A percentile compares a stretch with the other conserved stretches of the same genome.
Evolutionary conservation across 1,140 invertebrate genomes (phyloP).

Genomic region (Hyles euphorbiae): DNA sequence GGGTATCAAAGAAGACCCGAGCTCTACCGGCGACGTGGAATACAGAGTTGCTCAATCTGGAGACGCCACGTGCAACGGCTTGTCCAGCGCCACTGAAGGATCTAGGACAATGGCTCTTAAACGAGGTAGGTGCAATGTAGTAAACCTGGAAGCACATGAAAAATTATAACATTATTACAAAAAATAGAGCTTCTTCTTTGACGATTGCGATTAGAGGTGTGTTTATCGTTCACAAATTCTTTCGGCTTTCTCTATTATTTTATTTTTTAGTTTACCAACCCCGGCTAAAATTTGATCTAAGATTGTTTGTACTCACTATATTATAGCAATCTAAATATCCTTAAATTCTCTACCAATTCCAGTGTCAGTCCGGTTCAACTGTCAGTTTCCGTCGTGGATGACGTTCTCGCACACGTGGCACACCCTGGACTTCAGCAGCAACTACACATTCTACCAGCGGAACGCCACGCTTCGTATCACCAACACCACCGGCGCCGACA

Average conservation of each 20-base stretch:
- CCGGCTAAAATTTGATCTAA: background rate
- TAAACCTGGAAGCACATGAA: too few species aligned
- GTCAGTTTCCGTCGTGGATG: conserved; percentile 82
- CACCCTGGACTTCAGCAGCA: conserved; percentile 81
- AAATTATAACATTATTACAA: too few species aligned
- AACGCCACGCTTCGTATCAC: conserved; percentile 80
- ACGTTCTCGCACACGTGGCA: conserved; percentile 82
- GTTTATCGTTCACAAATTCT: too few species aligned
- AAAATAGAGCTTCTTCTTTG: too few species aligned
- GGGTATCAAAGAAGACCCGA: conserved; percentile 5
- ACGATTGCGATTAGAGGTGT: too few species aligned
- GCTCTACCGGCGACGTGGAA: conserved; percentile 74
- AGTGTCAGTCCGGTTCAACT: conserved; percentile 78
- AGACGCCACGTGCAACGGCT: conserved; percentile 87
- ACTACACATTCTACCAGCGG: conserved; percentile 80
- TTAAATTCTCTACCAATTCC: conserved; percentile 25
- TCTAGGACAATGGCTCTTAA: conserved; percentile 85
- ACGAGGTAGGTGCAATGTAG: conserved; percentile 73
- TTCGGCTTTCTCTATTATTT: too few species aligned
- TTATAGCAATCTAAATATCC: background rate
- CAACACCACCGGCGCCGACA: conserved; percentile 76
- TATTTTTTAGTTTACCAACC: background rate
- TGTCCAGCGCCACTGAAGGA: conserved; percentile 87
- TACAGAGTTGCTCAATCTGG: conserved; percentile 86
- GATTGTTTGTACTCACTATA: too few species aligned